Evolutionary conservation across 2,888 invertebrate genomes (phyloP).

Genomic region (Acanthosepion lycidas): DNA sequence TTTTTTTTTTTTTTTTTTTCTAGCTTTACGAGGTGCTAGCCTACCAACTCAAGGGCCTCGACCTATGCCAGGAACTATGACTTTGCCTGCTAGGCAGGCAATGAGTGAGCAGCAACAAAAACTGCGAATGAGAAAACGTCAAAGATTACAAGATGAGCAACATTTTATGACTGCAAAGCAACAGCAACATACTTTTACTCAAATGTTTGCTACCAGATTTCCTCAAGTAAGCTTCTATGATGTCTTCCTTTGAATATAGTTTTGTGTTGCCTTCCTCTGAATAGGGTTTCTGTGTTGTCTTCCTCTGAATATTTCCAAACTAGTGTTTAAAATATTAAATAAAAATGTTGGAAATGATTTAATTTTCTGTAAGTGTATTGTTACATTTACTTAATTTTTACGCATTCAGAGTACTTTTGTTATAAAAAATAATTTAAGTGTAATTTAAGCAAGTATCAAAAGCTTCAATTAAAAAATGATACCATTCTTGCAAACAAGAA

Average conservation of each 20-base stretch:
- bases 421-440: too few relatives aligned
- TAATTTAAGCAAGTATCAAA: too few relatives aligned
- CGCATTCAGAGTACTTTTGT: too few relatives aligned
- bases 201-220: constrained; percentile 41
- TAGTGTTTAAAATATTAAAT: not conserved
- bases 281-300: not conserved
- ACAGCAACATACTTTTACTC: constrained; percentile 6
- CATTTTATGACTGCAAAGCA: constrained; percentile 34
- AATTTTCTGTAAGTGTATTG: not conserved
- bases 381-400: too few relatives aligned
- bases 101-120: constrained; percentile 42
- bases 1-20: not conserved
- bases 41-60: constrained; percentile 37
- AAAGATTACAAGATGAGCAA: constrained; percentile 41
- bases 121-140: constrained; percentile 36
- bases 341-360: not conserved
- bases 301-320: not conserved
- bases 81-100: not conserved
- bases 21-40: constrained; percentile 39
- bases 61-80: not conserved
- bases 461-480: too few relatives aligned
- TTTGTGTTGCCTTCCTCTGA: not conserved
- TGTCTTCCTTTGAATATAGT: not conserved
- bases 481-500: too few relatives aligned
- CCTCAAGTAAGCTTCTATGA: constrained; percentile 15